Conservation (phyloP, 2,888 invertebrate species). For the Xestia rhomboidea region DNA sequence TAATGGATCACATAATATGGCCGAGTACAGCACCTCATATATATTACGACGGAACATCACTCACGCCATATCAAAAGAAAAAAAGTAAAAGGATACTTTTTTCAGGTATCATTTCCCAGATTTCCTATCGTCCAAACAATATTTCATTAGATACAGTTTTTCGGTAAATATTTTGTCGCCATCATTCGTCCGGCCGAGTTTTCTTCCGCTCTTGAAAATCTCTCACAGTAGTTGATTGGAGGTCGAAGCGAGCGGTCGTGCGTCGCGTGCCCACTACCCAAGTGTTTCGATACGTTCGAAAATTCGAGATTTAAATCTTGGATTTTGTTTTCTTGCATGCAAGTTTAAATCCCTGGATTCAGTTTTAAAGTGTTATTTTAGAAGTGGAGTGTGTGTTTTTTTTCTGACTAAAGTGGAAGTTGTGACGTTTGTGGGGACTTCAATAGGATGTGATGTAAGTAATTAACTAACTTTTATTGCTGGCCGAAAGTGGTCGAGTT, state of each 20-base stretch:
- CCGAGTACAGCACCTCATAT: slow-evolving; percentile 15
- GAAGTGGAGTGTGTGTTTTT: slow-evolving; percentile 58
- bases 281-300: slow-evolving; percentile 50
- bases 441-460: slow-evolving; percentile 65
- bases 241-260: slow-evolving; percentile 56
- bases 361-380: slow-evolving; percentile 43
- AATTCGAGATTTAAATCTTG: slow-evolving; percentile 35
- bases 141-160: slow-evolving; percentile 68
- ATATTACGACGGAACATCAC: slow-evolving; percentile 20
- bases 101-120: slow-evolving; percentile 53
- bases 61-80: neutral
- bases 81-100: slow-evolving; percentile 16
- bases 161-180: slow-evolving; percentile 65
- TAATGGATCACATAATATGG: neutral
- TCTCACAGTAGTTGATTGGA: slow-evolving; percentile 57
- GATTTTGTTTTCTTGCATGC: slow-evolving; percentile 36
- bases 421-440: slow-evolving; percentile 30
- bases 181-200: slow-evolving; percentile 38
- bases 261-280: slow-evolving; percentile 29
- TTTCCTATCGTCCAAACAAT: slow-evolving; percentile 66
- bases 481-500: slow-evolving; percentile 27
- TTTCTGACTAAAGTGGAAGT: slow-evolving; percentile 49
- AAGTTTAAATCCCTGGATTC: slow-evolving; percentile 16
- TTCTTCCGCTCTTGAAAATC: slow-evolving; percentile 59
- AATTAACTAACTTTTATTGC: slow-evolving; percentile 58